Percentiles rank a stretch among this genome's conserved stretches.
Evolutionary conservation across 2,797 vertebrate genomes (phyloP).

Genomic region (Limnodromus scolopaceus): DNA sequence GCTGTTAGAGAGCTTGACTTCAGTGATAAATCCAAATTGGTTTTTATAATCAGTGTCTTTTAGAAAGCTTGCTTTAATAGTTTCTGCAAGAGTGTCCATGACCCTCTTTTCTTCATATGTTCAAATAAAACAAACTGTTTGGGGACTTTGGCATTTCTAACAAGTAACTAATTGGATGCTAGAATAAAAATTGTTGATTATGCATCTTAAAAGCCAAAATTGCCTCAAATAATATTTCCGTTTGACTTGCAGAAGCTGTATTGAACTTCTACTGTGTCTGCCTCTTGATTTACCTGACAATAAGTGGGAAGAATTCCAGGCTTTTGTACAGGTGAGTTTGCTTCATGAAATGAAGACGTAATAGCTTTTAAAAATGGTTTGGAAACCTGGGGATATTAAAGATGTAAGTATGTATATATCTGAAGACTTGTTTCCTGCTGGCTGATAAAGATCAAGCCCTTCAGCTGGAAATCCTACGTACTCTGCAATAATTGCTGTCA

Average conservation of each 20-base stretch:
- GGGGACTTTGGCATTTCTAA: not conserved
- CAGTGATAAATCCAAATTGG: not conserved
- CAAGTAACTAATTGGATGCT: not conserved
- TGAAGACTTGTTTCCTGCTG: not conserved
- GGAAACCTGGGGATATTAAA: not conserved
- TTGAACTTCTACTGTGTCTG: constrained; percentile 91
- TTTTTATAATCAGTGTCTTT: not conserved
- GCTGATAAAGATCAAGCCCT: not conserved
- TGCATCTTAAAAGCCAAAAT: not conserved
- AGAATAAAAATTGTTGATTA: not conserved
- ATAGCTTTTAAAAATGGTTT: not conserved
- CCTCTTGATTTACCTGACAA: constrained; percentile 87
- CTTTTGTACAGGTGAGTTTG: constrained; percentile 89
- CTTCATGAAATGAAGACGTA: not conserved
- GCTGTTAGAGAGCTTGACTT: not conserved
- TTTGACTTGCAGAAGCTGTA: constrained; percentile 88
- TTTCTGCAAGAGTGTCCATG: not conserved
- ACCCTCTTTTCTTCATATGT: not conserved
- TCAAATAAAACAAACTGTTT: not conserved
- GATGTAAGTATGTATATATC: not conserved
- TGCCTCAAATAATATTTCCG: not conserved
- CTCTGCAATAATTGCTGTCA: not conserved
- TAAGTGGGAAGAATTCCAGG: constrained; percentile 89
- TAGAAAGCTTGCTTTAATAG: not conserved
- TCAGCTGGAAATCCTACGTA: not conserved